Percentiles rank a stretch among this genome's conserved stretches.
Conservation (phyloP, 2,113 vertebrate genomes). For the Xyrauchen texanus region DNA sequence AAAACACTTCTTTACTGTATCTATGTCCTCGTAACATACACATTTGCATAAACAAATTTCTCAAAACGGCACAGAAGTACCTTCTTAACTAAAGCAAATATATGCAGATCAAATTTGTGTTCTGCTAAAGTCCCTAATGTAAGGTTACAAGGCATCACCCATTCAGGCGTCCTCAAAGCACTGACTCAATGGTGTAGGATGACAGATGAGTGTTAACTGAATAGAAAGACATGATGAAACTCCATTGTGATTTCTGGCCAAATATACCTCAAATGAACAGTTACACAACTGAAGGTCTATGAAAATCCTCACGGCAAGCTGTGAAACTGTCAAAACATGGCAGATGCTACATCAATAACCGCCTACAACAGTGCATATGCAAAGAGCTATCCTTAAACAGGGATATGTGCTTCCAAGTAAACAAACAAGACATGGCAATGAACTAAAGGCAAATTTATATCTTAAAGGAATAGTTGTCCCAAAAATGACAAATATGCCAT, state of each 20-base stretch:
- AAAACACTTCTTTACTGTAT: neutral
- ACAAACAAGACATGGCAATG: constrained; percentile 23
- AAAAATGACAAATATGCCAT: too few species aligned
- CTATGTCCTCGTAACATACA: neutral
- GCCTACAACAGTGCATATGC: constrained; percentile 24
- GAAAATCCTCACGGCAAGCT: constrained; percentile 3
- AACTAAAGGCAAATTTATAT: constrained; percentile 1
- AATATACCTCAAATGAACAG: neutral
- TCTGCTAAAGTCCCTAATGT: constrained; percentile 21
- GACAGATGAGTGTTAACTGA: constrained; percentile 38
- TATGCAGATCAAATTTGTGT: constrained; percentile 35
- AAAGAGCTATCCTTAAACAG: constrained; percentile 27
- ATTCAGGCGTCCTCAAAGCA: constrained; percentile 30
- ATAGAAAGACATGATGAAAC: constrained; percentile 24
- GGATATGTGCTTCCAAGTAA: constrained; percentile 21
- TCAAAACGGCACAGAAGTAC: neutral
- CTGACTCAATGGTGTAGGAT: constrained; percentile 50
- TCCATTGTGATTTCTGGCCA: constrained; percentile 12
- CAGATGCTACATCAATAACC: constrained; percentile 28
- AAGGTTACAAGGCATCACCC: constrained; percentile 23
- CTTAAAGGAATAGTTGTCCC: neutral
- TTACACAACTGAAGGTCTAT: constrained; percentile 39
- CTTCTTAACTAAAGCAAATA: constrained; percentile 19
- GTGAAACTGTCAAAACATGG: constrained; percentile 40
- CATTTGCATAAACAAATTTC: constrained; percentile 1